phyloP scores from a whole-genome alignment of 1,140 invertebrate species.

The Vollenhovia emeryi region DNA sequence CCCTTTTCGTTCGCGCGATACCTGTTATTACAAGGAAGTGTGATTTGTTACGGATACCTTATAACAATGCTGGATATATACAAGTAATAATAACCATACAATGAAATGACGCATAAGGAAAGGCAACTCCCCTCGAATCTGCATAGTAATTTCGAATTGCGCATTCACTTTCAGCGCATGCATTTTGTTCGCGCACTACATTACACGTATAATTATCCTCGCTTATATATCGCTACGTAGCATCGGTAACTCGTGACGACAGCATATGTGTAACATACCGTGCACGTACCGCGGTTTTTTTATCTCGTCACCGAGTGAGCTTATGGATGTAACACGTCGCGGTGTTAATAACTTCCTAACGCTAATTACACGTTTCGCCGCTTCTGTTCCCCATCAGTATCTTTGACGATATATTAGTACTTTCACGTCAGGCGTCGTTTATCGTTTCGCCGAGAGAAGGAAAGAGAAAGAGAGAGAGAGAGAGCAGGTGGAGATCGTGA shows the following conservation, averaged over 20 bases:
- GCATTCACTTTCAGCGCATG: constrained; percentile 6
- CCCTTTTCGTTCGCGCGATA: not conserved
- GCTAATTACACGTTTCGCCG: constrained; percentile 46
- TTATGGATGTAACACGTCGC: constrained; percentile 40
- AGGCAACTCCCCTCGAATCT: constrained; percentile 6
- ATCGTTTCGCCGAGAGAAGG: not conserved
- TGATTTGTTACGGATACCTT: constrained; percentile 8
- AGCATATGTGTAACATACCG: constrained; percentile 34
- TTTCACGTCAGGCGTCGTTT: constrained; percentile 23
- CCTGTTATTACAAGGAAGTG: not conserved
- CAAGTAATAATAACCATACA: constrained; percentile 24
- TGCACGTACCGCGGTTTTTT: constrained; percentile 16
- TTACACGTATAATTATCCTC: constrained; percentile 44
- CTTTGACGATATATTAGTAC: constrained; percentile 24
- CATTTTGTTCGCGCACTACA: constrained; percentile 2
- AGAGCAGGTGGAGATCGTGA: not conserved
- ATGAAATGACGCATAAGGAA: not conserved
- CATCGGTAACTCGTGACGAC: constrained; percentile 48
- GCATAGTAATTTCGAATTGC: constrained; percentile 40
- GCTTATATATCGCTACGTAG: constrained; percentile 10
- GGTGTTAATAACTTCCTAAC: constrained; percentile 47
- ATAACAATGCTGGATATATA: constrained; percentile 17
- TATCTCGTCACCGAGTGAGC: constrained; percentile 15
- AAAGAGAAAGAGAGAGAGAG: not conserved
- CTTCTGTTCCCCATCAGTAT: constrained; percentile 42